phyloP scores from a whole-genome alignment of 2,888 invertebrate species.

The Melangyna quadrimaculata region DNA sequence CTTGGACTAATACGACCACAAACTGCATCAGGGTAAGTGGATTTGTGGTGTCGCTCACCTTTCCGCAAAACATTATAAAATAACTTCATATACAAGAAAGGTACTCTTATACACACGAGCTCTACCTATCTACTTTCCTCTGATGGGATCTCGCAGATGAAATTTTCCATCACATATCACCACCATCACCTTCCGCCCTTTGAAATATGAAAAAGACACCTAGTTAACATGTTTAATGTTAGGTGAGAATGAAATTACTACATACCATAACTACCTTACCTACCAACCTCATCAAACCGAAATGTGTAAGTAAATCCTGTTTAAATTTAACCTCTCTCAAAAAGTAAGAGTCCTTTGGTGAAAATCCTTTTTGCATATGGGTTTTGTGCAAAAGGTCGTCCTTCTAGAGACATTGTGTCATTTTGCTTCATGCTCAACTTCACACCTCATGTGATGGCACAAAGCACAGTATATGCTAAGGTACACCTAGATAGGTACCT shows the following conservation, averaged over 20 bases:
- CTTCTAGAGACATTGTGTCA: background rate
- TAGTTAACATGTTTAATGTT: conserved; percentile 36
- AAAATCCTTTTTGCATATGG: background rate
- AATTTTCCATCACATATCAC: background rate
- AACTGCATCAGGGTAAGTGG: conserved; percentile 56
- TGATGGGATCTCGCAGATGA: background rate
- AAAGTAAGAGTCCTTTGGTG: conserved; percentile 4
- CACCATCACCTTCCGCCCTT: background rate
- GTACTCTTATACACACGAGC: too few species aligned
- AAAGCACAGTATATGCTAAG: background rate
- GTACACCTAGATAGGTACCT: too few species aligned
- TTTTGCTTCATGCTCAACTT: conserved; percentile 20
- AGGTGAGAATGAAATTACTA: conserved; percentile 16
- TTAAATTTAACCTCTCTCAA: conserved; percentile 14
- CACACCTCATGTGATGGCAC: conserved; percentile 34
- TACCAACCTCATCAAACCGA: conserved; percentile 59
- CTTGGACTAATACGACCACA: conserved; percentile 50
- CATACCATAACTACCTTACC: too few species aligned
- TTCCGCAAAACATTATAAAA: conserved; percentile 34
- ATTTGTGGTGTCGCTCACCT: conserved; percentile 51
- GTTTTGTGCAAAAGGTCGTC: background rate
- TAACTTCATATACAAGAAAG: too few species aligned
- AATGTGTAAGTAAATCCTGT: conserved; percentile 47
- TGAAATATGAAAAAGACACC: conserved; percentile 3
- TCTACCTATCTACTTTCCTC: background rate